Base-by-base conservation (phyloP, 2,113 vertebrate genomes). In the Hippocampus zosterae region DNA sequence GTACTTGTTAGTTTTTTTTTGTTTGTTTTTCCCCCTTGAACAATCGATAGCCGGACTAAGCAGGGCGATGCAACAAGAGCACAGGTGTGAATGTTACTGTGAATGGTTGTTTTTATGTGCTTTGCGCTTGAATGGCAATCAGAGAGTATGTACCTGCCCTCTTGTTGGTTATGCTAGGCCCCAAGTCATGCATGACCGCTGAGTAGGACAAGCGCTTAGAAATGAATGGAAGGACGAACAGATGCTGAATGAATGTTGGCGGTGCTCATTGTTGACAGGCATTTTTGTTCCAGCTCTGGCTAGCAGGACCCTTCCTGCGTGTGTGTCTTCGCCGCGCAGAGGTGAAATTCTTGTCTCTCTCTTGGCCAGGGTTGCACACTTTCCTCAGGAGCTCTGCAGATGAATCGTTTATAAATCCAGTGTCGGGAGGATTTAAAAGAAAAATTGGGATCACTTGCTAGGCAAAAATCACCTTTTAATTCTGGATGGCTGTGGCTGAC, bases 361-460 rank as follows among this genome's bases (percentile, higher is more conserved):
- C 81, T 53, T 84, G 83, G 10, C 72, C 65, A 1, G 80, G 84
- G 68, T 90, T 84, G 42, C 84, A 87, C 67, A 91, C 76, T 75
- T 87, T 91, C 75, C 68, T 87, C 61, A 92, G 65, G 64, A 89
- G 63, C 25, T 87, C 92, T 92, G 50, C 25, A 80, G 55, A 27
- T 70, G 1, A 66, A 59, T 8, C 2, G 10, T 23, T 53, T 53
- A 3, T 6, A 29, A 59, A 59, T 13, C 10, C 23, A 27, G 12
- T 18, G 33, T 15, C 15, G 33, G 33, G 33, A 33, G 33, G 33
- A 33, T 33, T 33, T 5, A 6, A 33, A 33, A 33, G 6, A 33
- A 33, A 0, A 33, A 33, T 5, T 33, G 13, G 0, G 3, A 2
- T 29, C 15, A 59, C 15, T 29, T 27, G 44, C n/a, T 46, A 52